phyloP scores from a whole-genome alignment of 2,113 vertebrate genomes.

The Rostratula benghalensis region DNA sequence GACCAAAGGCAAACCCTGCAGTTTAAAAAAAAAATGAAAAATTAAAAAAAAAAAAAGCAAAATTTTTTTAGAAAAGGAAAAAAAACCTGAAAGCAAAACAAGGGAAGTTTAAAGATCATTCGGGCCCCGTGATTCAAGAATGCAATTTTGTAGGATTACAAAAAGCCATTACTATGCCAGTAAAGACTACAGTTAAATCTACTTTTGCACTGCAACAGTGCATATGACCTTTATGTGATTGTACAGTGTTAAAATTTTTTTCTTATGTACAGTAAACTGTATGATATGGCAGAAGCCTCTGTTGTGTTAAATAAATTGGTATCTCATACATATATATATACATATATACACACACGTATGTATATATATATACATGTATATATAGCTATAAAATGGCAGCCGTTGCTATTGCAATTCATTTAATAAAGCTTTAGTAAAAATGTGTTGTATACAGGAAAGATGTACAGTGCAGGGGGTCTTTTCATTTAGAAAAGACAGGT shows the following conservation, averaged over 20 bases:
- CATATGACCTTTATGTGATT: conserved; percentile 91
- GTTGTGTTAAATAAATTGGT: conserved; percentile 82
- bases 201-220: conserved; percentile 94
- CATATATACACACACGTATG: conserved; percentile 66
- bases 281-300: conserved; percentile 83
- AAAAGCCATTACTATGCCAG: conserved; percentile 86
- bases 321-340: conserved; percentile 77
- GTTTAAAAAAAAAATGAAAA: conserved; percentile 26
- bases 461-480: conserved; percentile 85
- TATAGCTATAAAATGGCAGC: conserved; percentile 79
- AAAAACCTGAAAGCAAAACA: neutral
- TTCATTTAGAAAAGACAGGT: conserved; percentile 86
- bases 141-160: conserved; percentile 80
- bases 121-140: conserved; percentile 74
- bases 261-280: conserved; percentile 89
- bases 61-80: neutral
- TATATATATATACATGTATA: conserved; percentile 62
- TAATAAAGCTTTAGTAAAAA: conserved; percentile 93
- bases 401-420: conserved; percentile 89
- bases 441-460: conserved; percentile 89
- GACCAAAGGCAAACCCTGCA: conserved; percentile 80
- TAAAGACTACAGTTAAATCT: conserved; percentile 84
- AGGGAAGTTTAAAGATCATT: conserved; percentile 53
- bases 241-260: conserved; percentile 87
- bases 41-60: neutral